Evolutionary conservation across 2,797 vertebrate genomes (phyloP), one percentile per base, ranked within the genome.

Genomic region (Intellagama lesueurii): DNA sequence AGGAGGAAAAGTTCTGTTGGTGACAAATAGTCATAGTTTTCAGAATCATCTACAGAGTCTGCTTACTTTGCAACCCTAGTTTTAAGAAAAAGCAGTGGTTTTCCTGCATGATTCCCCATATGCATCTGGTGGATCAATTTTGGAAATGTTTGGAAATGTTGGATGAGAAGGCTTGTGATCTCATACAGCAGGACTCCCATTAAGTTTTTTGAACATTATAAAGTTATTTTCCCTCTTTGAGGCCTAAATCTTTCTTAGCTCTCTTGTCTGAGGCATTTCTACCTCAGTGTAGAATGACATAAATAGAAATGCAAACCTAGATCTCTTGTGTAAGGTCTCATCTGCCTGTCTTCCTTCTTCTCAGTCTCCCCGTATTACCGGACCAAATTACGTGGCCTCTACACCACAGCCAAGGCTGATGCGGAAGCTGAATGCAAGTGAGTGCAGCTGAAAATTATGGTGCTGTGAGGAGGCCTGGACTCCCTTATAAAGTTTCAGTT

Each of bases 361-460:
- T 60, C 92, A 97, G 98, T 98, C 5, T 99, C 98, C 66, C 98
- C 98, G 0, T 99, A 99, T 91, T 99, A 98, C 94, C 97, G 98
- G 80, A 98, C 98, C n/a, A 99, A 99, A 92, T 97, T 99, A 60
- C 96, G 98, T 1, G 98, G 98, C 0, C 97, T 99, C 9, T 99
- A 99, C 92, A 98, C 98, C 22, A 99, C 98, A 0, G 98, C 98
- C 49, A 99, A 98, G 89, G 98, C 98, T 0, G 98, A 99, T 0
- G 98, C 98, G 0, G 98, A 99, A 94, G 98, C 98, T 0, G 98
- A 99, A 93, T 99, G 98, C 95, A 97, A 98, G 98, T 98, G 91
- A 97, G 96, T 86, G 32, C 24, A 26, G n/a, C 47, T n/a, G 9
- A 77, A 26, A 17, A 4, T 26, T 17, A 30, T 22, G 5, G 68